Conservation (phyloP, 2,888 invertebrate genomes). For the Acrocyrtus sp. region DNA sequence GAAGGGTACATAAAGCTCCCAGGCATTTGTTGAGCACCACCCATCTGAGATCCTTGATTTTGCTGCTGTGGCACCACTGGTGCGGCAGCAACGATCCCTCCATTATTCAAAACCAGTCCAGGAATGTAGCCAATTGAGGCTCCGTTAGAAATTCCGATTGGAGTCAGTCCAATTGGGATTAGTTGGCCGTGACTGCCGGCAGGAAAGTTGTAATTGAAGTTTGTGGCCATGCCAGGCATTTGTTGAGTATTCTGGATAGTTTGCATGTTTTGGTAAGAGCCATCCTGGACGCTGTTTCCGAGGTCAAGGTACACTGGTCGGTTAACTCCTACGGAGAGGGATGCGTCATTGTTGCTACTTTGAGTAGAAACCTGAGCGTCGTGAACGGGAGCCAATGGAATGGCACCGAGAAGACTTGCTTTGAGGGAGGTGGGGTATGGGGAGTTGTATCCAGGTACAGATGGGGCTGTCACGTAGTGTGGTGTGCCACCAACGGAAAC, state of each 20-base stretch:
- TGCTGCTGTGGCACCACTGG: no score
- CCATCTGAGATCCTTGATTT: no score
- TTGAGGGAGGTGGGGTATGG: conserved; percentile 53
- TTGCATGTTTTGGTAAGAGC: no score
- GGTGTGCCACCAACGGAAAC: conserved; percentile 56
- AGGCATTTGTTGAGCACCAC: no score
- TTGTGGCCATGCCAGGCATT: no score
- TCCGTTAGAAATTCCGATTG: no score
- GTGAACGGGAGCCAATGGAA: conserved; percentile 66
- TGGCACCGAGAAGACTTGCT: conserved; percentile 62
- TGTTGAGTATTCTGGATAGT: no score
- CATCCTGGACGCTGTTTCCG: conserved; percentile 16
- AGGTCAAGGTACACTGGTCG: conserved; percentile 54
- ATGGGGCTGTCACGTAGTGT: conserved; percentile 48
- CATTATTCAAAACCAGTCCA: conserved; percentile 11
- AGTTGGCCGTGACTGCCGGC: no score
- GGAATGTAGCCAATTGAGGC: conserved; percentile 29
- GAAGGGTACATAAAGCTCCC: no score
- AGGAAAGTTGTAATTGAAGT: no score
- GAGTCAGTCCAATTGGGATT: conserved; percentile 15
- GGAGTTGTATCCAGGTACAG: conserved; percentile 17
- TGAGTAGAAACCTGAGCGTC: conserved; percentile 65
- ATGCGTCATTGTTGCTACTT: background rate
- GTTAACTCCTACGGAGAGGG: background rate
- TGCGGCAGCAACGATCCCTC: no score